Conservation (phyloP, 2,797 vertebrate genomes). For the Siniperca undulata region DNA sequence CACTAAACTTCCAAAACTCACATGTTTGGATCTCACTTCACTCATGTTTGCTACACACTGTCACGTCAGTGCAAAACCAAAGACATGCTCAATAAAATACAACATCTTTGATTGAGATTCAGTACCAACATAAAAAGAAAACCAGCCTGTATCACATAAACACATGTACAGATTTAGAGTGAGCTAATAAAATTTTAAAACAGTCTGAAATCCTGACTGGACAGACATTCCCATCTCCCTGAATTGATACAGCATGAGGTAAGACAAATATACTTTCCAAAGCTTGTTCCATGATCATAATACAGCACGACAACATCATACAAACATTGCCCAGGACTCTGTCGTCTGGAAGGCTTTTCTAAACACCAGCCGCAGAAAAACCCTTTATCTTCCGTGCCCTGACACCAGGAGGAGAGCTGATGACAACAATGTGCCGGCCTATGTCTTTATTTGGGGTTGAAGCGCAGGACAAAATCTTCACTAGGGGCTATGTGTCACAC, state of each 20-base stretch:
- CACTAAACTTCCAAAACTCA: too few species aligned
- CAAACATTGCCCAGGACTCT: conserved; percentile 82
- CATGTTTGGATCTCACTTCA: neutral
- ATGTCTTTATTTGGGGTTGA: conserved; percentile 88
- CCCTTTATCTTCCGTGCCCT: conserved; percentile 68
- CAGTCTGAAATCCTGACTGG: conserved; percentile 27
- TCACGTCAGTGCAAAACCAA: neutral
- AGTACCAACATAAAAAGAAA: neutral
- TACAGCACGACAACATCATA: conserved; percentile 73
- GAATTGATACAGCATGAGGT: conserved; percentile 47
- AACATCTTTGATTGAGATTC: neutral
- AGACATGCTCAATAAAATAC: neutral
- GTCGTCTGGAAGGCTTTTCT: conserved; percentile 80
- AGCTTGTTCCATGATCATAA: conserved; percentile 71
- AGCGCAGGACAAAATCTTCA: conserved; percentile 65
- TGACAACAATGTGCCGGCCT: conserved; percentile 75
- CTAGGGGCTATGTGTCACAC: conserved; percentile 65
- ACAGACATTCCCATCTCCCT: conserved; percentile 34
- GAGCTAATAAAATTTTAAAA: conserved; percentile 21
- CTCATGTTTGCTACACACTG: neutral
- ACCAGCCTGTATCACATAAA: neutral
- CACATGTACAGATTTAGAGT: conserved; percentile 11
- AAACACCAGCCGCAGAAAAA: conserved; percentile 78
- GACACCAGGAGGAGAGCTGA: conserved; percentile 78
- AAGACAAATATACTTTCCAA: conserved; percentile 67